A percentile compares a stretch with the other conserved stretches of the same genome.
These are phyloP conservation scores for Pelobates fuscus DNA, from an alignment of 2,113 vertebrate species.

Conservation along the genomic window DNA sequence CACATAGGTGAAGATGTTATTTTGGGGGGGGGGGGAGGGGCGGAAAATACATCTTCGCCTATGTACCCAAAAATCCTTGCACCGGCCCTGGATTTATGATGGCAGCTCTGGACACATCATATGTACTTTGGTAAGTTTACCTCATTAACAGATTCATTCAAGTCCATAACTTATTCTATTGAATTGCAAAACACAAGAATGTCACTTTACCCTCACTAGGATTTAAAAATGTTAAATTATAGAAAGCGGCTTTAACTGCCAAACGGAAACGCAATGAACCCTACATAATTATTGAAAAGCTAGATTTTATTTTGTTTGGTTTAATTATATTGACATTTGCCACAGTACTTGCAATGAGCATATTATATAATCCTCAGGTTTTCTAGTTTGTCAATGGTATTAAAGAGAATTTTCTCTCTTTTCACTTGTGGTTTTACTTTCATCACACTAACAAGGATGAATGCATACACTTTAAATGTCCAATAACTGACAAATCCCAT, in stretches of 20 bases:
- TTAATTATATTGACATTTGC: neutral
- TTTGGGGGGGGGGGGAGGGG: too few relatives aligned
- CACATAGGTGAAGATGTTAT: too few relatives aligned
- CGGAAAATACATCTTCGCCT: too few relatives aligned
- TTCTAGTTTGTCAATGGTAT: slow-evolving; percentile 29
- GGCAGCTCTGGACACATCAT: too few relatives aligned
- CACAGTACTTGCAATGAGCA: slow-evolving; percentile 5
- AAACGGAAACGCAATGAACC: neutral
- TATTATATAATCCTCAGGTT: slow-evolving; percentile 2
- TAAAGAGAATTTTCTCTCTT: slow-evolving; percentile 24
- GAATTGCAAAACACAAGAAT: too few relatives aligned
- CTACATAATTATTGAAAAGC: neutral
- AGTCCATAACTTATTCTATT: too few relatives aligned
- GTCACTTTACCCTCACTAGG: too few relatives aligned
- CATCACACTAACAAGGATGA: slow-evolving; percentile 35
- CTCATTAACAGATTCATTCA: too few relatives aligned
- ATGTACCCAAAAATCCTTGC: too few relatives aligned
- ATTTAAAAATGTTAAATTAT: neutral
- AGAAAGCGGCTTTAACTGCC: neutral
- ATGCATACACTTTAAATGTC: slow-evolving; percentile 31
- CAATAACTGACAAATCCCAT: slow-evolving; percentile 32
- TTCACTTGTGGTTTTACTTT: slow-evolving; percentile 23
- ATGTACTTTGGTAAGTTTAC: too few relatives aligned
- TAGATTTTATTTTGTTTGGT: neutral
- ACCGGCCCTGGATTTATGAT: too few relatives aligned